Evolutionary conservation across 2,113 vertebrate species (phyloP), one percentile per base, ranked within the genome.

Genomic region (Corythornis vintsioides): DNA sequence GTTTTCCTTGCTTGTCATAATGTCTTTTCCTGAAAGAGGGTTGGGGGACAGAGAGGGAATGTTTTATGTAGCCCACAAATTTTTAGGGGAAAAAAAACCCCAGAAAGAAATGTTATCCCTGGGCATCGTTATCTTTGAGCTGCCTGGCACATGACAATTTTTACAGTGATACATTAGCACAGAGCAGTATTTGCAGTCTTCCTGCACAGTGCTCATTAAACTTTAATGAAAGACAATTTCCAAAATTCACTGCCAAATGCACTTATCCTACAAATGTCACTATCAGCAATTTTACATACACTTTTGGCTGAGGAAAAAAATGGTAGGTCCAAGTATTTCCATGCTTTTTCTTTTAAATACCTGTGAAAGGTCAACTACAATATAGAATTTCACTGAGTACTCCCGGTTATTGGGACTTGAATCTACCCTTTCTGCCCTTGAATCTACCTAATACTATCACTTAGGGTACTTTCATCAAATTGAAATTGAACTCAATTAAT

Each of bases 211-310:
- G 78, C 86, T 95, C 75, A 92, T 96, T 95, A 95, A 93, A 91
- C 4, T 94, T 96, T 90, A 96, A 95, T 91, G 90, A 95, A 95
- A 65, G 33, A 63, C 72, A 81, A 66, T 87, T 91, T 96, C 75
- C 87, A 89, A 94, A 97, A 94, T 87, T 89, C 89, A 53, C 64
- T 92, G 89, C 84, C 86, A 96, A 94, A 74, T 88, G 72, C 65
- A 94, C 75, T 97, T 92, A 72, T 78, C 66, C 89, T 71, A 86
- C 80, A 95, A 95, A 95, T 94, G 92, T 90, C 89, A 93, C 57
- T 81, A 90, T 95, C 91, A 95, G 73, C 88, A 88, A 66, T 95
- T 95, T 94, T 86, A 56, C 59, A 66, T 82, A 60, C 26, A 42
- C 21, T 95, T 71, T 64, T 89, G 69, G 28, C 1, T 3, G 53